Evolutionary conservation across 1,140 invertebrate species (phyloP).

Genomic region (Zaprionus africanus): DNA sequence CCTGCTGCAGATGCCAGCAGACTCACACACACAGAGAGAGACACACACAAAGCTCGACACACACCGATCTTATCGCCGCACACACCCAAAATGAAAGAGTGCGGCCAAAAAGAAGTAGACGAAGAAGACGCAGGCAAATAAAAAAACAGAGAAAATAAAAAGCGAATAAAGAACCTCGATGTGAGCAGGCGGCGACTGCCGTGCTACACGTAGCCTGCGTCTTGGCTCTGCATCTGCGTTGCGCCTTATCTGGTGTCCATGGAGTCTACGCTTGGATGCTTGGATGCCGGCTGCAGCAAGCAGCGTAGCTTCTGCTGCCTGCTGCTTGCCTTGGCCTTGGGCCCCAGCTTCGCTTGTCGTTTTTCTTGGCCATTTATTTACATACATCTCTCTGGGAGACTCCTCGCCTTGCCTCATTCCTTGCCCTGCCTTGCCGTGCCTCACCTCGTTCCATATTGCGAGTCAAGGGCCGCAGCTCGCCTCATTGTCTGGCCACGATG

Average conservation of each 20-base stretch:
- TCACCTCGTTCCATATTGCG: slow-evolving; percentile 10
- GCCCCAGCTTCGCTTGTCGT: slow-evolving; percentile 52
- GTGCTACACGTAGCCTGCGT: slow-evolving; percentile 64
- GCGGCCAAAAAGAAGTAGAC: slow-evolving; percentile 40
- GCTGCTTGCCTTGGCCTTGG: slow-evolving; percentile 70
- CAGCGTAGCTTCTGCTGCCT: slow-evolving; percentile 23
- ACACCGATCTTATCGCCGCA: slow-evolving; percentile 75
- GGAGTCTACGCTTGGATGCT: slow-evolving; percentile 33
- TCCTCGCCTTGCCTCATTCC: neutral
- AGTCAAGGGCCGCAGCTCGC: slow-evolving; percentile 76
- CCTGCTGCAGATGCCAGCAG: slow-evolving; percentile 74
- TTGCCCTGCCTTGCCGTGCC: neutral
- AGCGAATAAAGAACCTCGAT: slow-evolving; percentile 29
- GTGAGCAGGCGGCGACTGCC: slow-evolving; percentile 52
- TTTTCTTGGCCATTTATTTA: slow-evolving; percentile 75
- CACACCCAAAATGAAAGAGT: slow-evolving; percentile 75
- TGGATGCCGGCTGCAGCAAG: slow-evolving; percentile 3
- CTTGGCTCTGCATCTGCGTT: neutral
- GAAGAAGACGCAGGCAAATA: slow-evolving; percentile 22
- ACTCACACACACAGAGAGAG: slow-evolving; percentile 3
- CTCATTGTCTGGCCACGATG: slow-evolving; percentile 76
- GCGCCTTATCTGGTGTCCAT: slow-evolving; percentile 18
- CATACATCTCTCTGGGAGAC: slow-evolving; percentile 61
- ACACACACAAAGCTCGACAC: slow-evolving; percentile 27
- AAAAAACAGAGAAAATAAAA: slow-evolving; percentile 10